Base-by-base conservation (phyloP, 2,797 vertebrate species). In the Chlorospingus semifuscus region DNA sequence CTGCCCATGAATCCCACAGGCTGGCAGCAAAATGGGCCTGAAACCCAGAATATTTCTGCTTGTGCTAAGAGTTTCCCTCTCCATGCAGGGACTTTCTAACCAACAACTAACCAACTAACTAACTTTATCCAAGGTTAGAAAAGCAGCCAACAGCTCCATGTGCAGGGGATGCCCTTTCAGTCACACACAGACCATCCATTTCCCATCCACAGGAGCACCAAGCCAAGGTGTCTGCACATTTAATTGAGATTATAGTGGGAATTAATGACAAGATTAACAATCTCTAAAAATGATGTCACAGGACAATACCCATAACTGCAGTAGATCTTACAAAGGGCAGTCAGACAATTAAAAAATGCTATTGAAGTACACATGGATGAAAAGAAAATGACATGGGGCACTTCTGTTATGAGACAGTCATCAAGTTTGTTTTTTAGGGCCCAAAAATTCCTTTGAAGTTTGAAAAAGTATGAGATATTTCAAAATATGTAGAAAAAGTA, bases 181-280 rank as follows among this genome's bases (percentile, higher is more conserved):
- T 37, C 66, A 39, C 89, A 93, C 5, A 82, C n/a, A 63, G 52
- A 71, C 36, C 85, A 90, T 83, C 50, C 80, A 68, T 92, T 95
- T 91, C 76, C 77, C 78, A 60, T 2, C 23, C 13, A 66, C 89
- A 95, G 69, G 53, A 89, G 63, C 44, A 2, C 75, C 80, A 90
- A 75, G 56, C 56, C 57, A 47, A 95, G 83, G 78, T 87, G 90
- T 50, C 91, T 86, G 83, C 75, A 90, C 81, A 23, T 90, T 82
- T 95, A 92, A 91, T 65, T 95, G 87, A 91, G 88, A 96, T 94
- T 95, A 88, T 29, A 27, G 46, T 53, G 65, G 60, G 81, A 95
- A 95, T 95, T 92, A 93, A 93, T 95, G 82, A 66, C 12, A 84
- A 91, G 61, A 95, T 92, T 91, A 95, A 86, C 85, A 86, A 37